These are phyloP conservation scores for Conops quadrifasciatus DNA, from an alignment of 2,888 invertebrate genomes.

Conservation along the genomic window DNA sequence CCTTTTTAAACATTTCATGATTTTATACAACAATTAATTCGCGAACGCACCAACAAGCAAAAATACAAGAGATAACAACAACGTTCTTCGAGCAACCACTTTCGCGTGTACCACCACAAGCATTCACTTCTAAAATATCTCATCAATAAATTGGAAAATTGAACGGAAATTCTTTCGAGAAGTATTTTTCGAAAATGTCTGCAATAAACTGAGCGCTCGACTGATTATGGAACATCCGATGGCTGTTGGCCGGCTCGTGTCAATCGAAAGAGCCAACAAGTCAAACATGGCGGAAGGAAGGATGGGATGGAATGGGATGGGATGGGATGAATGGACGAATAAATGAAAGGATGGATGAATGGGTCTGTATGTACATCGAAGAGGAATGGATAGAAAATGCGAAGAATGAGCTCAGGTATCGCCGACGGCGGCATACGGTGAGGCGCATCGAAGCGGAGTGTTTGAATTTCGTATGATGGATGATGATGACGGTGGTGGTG, in stretches of 20 bases:
- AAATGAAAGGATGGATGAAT: conserved; percentile 13
- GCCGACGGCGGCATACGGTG: too few species aligned
- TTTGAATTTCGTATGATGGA: background rate
- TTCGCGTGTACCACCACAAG: too few species aligned
- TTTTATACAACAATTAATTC: too few species aligned
- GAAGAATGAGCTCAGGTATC: too few species aligned
- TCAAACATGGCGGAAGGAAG: conserved; percentile 1
- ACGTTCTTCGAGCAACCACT: too few species aligned
- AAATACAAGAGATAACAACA: too few species aligned
- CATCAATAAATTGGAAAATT: conserved; percentile 37
- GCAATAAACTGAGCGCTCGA: conserved; percentile 24
- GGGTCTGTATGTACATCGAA: background rate
- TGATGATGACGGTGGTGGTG: background rate
- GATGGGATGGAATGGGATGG: background rate
- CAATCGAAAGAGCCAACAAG: conserved; percentile 12
- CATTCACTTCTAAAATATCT: conserved; percentile 14
- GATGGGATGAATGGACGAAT: background rate
- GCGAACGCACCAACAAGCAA: too few species aligned
- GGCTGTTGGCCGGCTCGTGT: background rate
- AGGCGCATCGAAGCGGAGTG: background rate
- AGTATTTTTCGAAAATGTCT: conserved; percentile 26
- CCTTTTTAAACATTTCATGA: background rate
- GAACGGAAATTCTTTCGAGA: conserved; percentile 29
- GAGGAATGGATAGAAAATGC: background rate
- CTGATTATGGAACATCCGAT: conserved; percentile 19